phyloP scores from a whole-genome alignment of 2,113 vertebrate species.

The Martes martes region DNA sequence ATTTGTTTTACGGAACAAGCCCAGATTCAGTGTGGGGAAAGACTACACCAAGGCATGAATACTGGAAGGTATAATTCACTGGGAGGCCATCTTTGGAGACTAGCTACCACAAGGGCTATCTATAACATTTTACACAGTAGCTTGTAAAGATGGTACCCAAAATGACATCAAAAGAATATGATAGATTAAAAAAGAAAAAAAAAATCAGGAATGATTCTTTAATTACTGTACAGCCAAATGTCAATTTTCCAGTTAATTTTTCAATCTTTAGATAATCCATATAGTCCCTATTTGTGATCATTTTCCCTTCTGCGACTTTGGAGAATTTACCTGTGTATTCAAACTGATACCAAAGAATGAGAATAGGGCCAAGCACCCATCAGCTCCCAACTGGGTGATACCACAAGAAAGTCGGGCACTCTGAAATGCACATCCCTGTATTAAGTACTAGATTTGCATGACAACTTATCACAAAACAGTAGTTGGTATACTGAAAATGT shows the following conservation, averaged over 20 bases:
- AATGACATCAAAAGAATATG: neutral
- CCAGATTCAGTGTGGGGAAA: neutral
- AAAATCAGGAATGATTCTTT: neutral
- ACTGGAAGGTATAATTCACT: neutral
- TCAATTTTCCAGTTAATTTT: slow-evolving; percentile 4
- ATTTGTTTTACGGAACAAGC: neutral
- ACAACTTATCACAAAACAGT: neutral
- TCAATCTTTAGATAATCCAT: neutral
- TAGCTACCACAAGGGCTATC: neutral
- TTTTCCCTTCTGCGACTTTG: neutral
- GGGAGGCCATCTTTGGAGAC: neutral
- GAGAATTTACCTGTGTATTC: neutral
- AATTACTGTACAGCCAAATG: neutral
- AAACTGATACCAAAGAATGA: neutral
- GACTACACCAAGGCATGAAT: neutral
- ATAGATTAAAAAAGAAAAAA: neutral
- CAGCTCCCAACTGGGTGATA: neutral
- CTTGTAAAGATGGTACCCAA: neutral
- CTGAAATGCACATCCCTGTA: neutral
- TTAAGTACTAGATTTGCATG: neutral
- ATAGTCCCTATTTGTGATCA: neutral
- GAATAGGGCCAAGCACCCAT: neutral
- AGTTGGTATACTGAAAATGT: neutral
- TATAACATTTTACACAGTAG: neutral
- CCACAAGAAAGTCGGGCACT: neutral